phyloP scores from a whole-genome alignment of 2,888 invertebrate species.

The Keiferia lycopersicella region DNA sequence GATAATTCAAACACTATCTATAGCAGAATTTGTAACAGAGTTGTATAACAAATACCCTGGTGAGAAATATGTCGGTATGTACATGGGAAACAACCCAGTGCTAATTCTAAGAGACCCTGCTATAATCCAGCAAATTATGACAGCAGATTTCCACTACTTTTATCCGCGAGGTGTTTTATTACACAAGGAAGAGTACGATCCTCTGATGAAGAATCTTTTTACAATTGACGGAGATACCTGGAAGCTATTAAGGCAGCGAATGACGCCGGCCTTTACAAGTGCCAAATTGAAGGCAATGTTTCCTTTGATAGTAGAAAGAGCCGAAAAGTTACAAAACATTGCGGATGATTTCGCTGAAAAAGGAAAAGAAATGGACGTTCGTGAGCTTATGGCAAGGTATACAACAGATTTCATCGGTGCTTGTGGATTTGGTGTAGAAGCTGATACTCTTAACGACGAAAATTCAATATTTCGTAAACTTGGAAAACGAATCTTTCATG shows the following conservation, averaged over 20 bases:
- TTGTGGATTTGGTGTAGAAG: constrained; percentile 34
- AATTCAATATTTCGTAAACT: constrained; percentile 33
- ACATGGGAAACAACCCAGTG: neutral
- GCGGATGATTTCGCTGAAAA: neutral
- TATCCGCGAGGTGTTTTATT: neutral
- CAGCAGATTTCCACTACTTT: neutral
- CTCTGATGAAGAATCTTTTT: constrained; percentile 36
- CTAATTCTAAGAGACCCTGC: neutral
- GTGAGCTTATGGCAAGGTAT: constrained; percentile 27
- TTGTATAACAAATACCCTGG: neutral
- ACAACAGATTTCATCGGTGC: constrained; percentile 34
- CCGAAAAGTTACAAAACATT: constrained; percentile 46
- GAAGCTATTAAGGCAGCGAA: constrained; percentile 58
- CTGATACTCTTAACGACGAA: constrained; percentile 31
- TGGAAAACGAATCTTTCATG: constrained; percentile 30
- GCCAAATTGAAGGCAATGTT: constrained; percentile 42
- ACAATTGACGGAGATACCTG: constrained; percentile 47
- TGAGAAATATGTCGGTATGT: neutral
- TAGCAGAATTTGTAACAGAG: neutral
- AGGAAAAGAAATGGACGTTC: neutral
- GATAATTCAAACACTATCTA: neutral
- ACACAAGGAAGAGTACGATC: constrained; percentile 29
- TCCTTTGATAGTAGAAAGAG: constrained; percentile 37
- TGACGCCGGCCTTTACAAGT: constrained; percentile 47
- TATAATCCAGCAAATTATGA: neutral